phyloP scores from a whole-genome alignment of 2,888 invertebrate species.

The Ormyrus thymus region DNA sequence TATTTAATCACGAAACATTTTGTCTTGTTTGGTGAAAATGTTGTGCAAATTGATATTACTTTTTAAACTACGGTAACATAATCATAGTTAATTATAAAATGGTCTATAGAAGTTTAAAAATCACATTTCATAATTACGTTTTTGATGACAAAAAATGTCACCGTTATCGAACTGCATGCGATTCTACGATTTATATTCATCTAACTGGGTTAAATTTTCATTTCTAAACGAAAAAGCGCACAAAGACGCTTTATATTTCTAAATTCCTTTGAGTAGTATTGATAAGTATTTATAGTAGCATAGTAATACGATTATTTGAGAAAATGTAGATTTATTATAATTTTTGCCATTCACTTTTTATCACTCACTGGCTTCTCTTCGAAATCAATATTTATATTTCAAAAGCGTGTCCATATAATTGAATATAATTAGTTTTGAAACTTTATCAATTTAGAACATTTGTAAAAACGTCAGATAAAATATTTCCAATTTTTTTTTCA shows the following conservation, averaged over 20 bases:
- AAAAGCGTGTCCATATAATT: neutral
- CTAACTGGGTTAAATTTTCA: neutral
- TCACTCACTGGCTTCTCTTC: constrained; percentile 49
- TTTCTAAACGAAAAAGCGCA: neutral
- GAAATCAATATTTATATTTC: neutral
- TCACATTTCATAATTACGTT: neutral
- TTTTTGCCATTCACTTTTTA: constrained; percentile 34
- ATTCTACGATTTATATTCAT: constrained; percentile 1
- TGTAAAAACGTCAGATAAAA: constrained; percentile 12
- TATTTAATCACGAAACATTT: no score
- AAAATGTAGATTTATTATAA: constrained; percentile 62
- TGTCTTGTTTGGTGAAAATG: no score
- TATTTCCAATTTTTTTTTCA: constrained; percentile 1
- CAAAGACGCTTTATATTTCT: neutral
- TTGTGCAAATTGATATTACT: no score
- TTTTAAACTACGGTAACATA: neutral
- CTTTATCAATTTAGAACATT: constrained; percentile 52
- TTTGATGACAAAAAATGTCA: no score
- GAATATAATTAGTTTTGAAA: no score
- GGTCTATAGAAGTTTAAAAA: constrained; percentile 31
- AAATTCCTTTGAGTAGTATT: constrained; percentile 56
- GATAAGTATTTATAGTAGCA: constrained; percentile 59
- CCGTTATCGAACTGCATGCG: constrained; percentile 36
- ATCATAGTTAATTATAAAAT: constrained; percentile 4
- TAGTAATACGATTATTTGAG: constrained; percentile 67